Percentiles rank a stretch among this genome's conserved stretches.
phyloP scores from a whole-genome alignment of 2,888 invertebrate genomes.

The Fissipunctia ypsillon region DNA sequence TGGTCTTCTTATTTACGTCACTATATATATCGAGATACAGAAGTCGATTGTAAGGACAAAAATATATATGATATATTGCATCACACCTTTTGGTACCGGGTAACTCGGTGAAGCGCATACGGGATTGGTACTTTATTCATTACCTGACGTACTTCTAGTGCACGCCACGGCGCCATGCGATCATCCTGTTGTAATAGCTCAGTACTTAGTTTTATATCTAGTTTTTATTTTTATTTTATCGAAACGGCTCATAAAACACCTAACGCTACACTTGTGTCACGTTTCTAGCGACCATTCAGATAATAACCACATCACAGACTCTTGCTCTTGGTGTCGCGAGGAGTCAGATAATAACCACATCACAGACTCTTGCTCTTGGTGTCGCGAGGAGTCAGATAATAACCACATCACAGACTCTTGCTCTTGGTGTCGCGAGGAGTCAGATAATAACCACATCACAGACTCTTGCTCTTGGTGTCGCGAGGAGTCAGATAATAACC shows the following conservation, averaged over 20 bases:
- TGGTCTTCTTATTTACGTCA: constrained; percentile 8
- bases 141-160: neutral
- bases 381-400: neutral
- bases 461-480: neutral
- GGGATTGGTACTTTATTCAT: neutral
- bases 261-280: neutral
- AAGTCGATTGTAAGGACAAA: constrained; percentile 4
- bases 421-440: neutral
- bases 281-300: neutral
- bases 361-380: neutral
- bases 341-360: neutral
- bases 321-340: neutral
- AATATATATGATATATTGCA: neutral
- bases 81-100: neutral
- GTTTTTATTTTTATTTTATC: neutral
- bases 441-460: neutral
- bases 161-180: too few relatives aligned
- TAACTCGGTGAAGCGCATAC: neutral
- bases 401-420: neutral
- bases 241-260: too few relatives aligned
- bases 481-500: neutral
- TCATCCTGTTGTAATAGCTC: neutral
- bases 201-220: neutral
- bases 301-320: neutral
- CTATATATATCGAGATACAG: constrained; percentile 1